phyloP scores from a whole-genome alignment of 2,888 invertebrate genomes.

The Tinea trinotella region DNA sequence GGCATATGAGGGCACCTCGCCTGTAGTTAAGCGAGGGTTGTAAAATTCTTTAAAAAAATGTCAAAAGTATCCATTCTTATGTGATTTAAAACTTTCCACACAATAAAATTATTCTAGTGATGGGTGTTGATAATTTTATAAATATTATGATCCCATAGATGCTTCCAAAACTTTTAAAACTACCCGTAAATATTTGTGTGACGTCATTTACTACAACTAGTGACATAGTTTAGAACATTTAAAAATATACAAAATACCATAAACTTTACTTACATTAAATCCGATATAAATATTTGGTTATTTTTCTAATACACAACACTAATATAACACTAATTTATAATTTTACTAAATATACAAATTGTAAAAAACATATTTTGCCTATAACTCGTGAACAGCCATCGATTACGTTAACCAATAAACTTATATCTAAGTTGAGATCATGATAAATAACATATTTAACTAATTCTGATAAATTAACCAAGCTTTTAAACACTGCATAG shows the following conservation, averaged over 20 bases:
- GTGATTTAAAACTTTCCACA: too few relatives aligned
- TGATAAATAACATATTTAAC: not conserved
- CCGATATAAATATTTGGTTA: not conserved
- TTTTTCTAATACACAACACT: not conserved
- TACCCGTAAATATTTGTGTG: not conserved
- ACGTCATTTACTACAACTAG: not conserved
- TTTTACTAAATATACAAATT: not conserved
- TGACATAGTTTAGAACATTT: not conserved
- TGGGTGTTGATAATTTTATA: too few relatives aligned
- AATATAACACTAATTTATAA: not conserved
- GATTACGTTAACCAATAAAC: not conserved
- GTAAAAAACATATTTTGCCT: not conserved
- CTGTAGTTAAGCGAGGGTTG: too few relatives aligned
- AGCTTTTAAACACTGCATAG: not conserved
- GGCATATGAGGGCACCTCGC: too few relatives aligned
- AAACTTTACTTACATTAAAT: not conserved
- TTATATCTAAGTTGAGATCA: constrained; percentile 6
- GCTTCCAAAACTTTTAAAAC: not conserved
- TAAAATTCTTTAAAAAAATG: too few relatives aligned
- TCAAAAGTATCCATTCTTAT: too few relatives aligned
- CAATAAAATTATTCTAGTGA: too few relatives aligned
- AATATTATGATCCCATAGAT: too few relatives aligned
- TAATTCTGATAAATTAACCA: not conserved
- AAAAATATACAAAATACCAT: not conserved
- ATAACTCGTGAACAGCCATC: too few relatives aligned